These are phyloP conservation scores for Corythoichthys haematopterus DNA, from an alignment of 2,113 vertebrate species.

Conservation along the genomic window DNA sequence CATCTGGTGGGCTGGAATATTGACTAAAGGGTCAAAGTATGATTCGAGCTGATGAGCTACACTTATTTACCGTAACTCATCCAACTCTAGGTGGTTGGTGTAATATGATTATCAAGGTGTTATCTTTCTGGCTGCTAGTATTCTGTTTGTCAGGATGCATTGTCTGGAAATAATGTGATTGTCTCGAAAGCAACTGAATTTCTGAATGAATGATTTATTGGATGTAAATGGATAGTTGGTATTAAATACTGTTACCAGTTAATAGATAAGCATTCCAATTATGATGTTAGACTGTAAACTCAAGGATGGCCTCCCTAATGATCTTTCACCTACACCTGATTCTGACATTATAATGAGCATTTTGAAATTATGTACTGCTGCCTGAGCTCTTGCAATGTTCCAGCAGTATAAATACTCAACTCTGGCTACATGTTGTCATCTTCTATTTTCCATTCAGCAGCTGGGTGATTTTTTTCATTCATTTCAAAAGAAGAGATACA, in stretches of 20 bases:
- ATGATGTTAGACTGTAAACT: neutral
- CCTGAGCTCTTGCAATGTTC: neutral
- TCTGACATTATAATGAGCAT: neutral
- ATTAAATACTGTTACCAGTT: neutral
- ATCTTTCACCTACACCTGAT: neutral
- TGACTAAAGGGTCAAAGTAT: conserved; percentile 52
- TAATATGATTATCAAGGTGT: neutral
- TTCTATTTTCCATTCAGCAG: neutral
- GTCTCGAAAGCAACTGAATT: neutral
- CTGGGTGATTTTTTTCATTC: neutral
- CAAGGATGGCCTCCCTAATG: neutral
- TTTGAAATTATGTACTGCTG: neutral
- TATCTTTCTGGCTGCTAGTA: neutral
- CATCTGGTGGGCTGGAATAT: conserved; percentile 21
- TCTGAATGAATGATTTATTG: neutral
- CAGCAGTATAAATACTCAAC: neutral
- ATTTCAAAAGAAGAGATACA: neutral
- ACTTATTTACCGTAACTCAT: conserved; percentile 34
- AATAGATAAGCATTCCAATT: neutral
- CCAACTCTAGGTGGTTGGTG: neutral
- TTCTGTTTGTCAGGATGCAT: neutral
- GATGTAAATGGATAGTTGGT: neutral
- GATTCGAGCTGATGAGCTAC: conserved; percentile 1
- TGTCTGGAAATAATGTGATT: neutral
- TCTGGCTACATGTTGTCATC: neutral